Conservation (phyloP, 2,888 invertebrate species). For the Drosophila yooni region DNA sequence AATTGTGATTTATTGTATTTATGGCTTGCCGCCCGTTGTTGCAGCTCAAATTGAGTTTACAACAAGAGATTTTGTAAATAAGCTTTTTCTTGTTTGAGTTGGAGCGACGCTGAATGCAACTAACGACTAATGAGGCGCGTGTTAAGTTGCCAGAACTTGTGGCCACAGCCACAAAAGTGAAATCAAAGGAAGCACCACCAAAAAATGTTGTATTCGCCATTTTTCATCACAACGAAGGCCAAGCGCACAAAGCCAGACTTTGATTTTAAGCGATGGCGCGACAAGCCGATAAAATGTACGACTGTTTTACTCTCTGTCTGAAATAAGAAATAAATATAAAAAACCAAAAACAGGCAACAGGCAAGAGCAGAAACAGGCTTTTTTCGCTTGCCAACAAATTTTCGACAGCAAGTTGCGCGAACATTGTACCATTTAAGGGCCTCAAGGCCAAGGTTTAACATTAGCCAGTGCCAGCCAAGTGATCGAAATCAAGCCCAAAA, state of each 20-base stretch:
- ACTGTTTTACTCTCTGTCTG: slow-evolving; percentile 2
- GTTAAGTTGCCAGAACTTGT: slow-evolving; percentile 53
- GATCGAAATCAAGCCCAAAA: slow-evolving; percentile 58
- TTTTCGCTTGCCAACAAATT: slow-evolving; percentile 33
- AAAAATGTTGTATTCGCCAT: slow-evolving; percentile 31
- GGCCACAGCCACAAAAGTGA: slow-evolving; percentile 48
- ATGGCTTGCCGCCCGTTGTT: slow-evolving; percentile 33
- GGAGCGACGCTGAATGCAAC: slow-evolving; percentile 50
- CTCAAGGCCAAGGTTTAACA: slow-evolving; percentile 82
- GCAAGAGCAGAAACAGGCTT: slow-evolving; percentile 45
- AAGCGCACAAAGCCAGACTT: slow-evolving; percentile 39
- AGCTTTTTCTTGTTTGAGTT: slow-evolving; percentile 6
- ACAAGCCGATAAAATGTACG: slow-evolving; percentile 36
- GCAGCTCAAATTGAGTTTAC: slow-evolving; percentile 58
- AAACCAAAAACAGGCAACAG: slow-evolving; percentile 9
- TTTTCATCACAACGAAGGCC: slow-evolving; percentile 45
- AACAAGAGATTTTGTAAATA: slow-evolving; percentile 23
- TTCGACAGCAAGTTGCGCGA: slow-evolving; percentile 42
- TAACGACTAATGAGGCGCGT: slow-evolving; percentile 74
- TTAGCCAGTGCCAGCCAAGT: slow-evolving; percentile 34
- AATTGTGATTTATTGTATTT: slow-evolving; percentile 76
- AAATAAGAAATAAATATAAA: neutral
- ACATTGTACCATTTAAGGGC: slow-evolving; percentile 78
- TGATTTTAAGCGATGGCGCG: slow-evolving; percentile 43
- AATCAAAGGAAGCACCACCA: slow-evolving; percentile 46